phyloP scores from a whole-genome alignment of 2,888 invertebrate genomes.

The Julus scandinavius region DNA sequence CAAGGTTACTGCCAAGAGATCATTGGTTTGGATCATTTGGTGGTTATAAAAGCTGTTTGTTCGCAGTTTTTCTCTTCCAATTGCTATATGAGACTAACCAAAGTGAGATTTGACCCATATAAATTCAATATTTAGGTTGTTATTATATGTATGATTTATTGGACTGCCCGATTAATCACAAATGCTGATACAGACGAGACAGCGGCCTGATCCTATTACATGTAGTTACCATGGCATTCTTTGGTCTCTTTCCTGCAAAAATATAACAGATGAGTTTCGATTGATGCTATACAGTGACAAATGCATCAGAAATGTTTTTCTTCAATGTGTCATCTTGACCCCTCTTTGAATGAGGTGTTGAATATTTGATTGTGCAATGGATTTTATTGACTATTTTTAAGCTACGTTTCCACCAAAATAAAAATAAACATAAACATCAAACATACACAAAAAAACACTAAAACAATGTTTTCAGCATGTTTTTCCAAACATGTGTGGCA shows the following conservation, averaged over 20 bases:
- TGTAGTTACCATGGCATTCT: not conserved
- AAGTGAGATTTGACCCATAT: conserved; percentile 26
- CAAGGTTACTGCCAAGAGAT: not conserved
- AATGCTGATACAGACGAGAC: not conserved
- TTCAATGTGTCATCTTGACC: not conserved
- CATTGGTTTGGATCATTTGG: not conserved
- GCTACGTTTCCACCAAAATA: too few species aligned
- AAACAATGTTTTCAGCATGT: too few species aligned
- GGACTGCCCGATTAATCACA: not conserved
- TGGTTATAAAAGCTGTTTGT: not conserved
- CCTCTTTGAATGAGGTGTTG: not conserved
- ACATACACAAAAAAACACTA: too few species aligned
- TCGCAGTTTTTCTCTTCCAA: not conserved
- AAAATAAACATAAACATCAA: too few species aligned
- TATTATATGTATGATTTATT: not conserved
- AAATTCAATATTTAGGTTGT: not conserved
- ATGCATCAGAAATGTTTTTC: not conserved
- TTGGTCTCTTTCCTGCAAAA: not conserved
- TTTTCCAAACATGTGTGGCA: too few species aligned
- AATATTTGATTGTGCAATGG: too few species aligned
- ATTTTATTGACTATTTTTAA: too few species aligned
- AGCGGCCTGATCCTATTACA: not conserved
- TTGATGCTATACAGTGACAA: not conserved
- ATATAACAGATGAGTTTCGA: conserved; percentile 4
- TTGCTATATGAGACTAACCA: not conserved